phyloP scores from a whole-genome alignment of 2,797 vertebrate species.

The Pagetopsis macropterus region DNA sequence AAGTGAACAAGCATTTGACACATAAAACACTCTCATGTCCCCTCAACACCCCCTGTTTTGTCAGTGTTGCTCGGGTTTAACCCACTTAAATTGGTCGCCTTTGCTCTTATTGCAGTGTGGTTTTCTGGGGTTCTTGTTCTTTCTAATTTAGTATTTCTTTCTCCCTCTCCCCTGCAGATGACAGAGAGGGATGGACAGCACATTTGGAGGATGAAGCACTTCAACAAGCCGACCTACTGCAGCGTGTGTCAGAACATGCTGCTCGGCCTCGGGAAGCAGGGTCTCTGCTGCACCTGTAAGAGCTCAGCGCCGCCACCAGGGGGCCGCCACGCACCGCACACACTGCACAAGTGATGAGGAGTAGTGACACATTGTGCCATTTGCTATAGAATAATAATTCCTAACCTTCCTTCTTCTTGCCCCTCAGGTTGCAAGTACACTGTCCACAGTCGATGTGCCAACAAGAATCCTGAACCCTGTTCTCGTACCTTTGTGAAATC shows the following conservation, averaged over 20 bases:
- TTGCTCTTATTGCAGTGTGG: neutral
- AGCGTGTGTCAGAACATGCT: conserved; percentile 88
- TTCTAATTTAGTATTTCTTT: neutral
- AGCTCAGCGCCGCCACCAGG: conserved; percentile 56
- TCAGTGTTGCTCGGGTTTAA: neutral
- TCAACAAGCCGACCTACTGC: conserved; percentile 89
- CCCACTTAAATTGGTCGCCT: neutral
- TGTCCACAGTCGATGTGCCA: conserved; percentile 90
- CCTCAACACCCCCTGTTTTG: neutral
- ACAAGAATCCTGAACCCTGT: conserved; percentile 86
- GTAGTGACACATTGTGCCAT: neutral
- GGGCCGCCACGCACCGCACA: conserved; percentile 35
- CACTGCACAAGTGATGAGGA: neutral
- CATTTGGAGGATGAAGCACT: conserved; percentile 92
- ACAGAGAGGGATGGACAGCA: conserved; percentile 91
- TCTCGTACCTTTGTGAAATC: conserved; percentile 89
- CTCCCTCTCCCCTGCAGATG: conserved; percentile 75
- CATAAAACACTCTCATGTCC: neutral
- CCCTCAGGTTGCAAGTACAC: conserved; percentile 89
- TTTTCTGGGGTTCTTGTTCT: neutral
- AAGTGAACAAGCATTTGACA: neutral
- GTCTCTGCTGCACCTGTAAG: conserved; percentile 91
- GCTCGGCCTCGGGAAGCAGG: conserved; percentile 90
- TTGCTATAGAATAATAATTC: neutral
- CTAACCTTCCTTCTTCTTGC: neutral